Percentiles rank a stretch among this genome's conserved stretches.
phyloP scores from a whole-genome alignment of 2,797 vertebrate genomes.

The Sternarchorhynchus goeldii region DNA sequence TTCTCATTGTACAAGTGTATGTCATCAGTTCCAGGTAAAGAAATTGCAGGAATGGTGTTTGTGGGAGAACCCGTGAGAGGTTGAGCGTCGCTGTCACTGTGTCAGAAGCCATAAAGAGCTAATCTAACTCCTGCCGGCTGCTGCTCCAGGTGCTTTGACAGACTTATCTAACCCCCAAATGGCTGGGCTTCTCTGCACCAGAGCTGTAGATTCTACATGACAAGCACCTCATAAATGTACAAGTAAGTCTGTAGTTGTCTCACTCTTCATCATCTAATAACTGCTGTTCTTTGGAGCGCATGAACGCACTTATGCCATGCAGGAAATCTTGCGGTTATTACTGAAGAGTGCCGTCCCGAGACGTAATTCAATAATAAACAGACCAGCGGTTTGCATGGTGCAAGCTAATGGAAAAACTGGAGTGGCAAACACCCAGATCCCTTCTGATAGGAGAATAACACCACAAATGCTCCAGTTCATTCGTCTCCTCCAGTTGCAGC shows the following conservation, averaged over 20 bases:
- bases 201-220: slow-evolving; percentile 68
- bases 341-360: slow-evolving; percentile 68
- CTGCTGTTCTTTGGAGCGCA: slow-evolving; percentile 65
- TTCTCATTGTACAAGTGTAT: slow-evolving; percentile 19
- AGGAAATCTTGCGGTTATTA: slow-evolving; percentile 71
- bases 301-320: slow-evolving; percentile 66
- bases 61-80: slow-evolving; percentile 27
- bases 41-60: slow-evolving; percentile 44
- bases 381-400: slow-evolving; percentile 72
- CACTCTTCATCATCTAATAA: slow-evolving; percentile 71
- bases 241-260: slow-evolving; percentile 60
- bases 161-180: slow-evolving; percentile 44
- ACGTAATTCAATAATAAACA: slow-evolving; percentile 78
- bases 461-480: slow-evolving; percentile 81
- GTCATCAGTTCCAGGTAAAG: slow-evolving; percentile 51
- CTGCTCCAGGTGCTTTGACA: slow-evolving; percentile 34
- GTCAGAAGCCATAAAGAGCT: slow-evolving; percentile 52
- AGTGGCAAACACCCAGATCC: slow-evolving; percentile 62
- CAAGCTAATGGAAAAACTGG: slow-evolving; percentile 69
- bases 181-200: slow-evolving; percentile 49
- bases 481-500: slow-evolving; percentile 84
- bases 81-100: slow-evolving; percentile 44
- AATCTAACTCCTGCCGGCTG: slow-evolving; percentile 28
- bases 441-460: slow-evolving; percentile 71
- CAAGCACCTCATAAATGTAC: slow-evolving; percentile 65